Percentiles rank a stretch among this genome's conserved stretches.
Evolutionary conservation across 2,113 vertebrate species (phyloP).

Genomic region (Cairina moschata): DNA sequence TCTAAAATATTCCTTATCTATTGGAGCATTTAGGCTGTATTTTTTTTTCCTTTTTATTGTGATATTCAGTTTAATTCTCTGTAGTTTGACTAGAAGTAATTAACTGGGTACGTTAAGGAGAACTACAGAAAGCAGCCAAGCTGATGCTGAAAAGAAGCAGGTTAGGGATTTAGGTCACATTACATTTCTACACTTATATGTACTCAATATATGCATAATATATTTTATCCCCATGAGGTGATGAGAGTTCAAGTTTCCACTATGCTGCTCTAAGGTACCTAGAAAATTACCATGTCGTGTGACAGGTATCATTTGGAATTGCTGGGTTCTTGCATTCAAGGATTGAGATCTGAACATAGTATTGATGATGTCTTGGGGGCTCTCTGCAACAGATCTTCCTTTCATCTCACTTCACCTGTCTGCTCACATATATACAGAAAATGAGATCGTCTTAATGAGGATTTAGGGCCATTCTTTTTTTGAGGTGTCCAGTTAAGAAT

Average conservation of each 20-base stretch:
- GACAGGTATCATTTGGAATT: neutral
- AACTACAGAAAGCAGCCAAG: neutral
- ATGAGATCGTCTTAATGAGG: neutral
- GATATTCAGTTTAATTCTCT: neutral
- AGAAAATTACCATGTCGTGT: neutral
- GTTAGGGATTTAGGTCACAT: neutral
- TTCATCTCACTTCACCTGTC: neutral
- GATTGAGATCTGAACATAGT: neutral
- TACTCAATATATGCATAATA: neutral
- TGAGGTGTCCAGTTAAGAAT: neutral
- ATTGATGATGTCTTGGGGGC: accelerated
- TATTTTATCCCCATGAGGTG: neutral
- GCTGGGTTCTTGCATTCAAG: neutral
- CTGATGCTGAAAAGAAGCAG: neutral
- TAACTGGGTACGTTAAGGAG: neutral
- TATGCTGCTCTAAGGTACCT: neutral
- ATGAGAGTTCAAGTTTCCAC: neutral
- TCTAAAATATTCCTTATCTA: neutral
- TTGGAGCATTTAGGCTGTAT: neutral
- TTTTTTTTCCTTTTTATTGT: neutral
- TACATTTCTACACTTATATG: neutral
- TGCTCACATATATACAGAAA: neutral
- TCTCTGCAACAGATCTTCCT: neutral
- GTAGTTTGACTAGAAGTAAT: neutral
- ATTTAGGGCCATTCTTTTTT: neutral